Percentiles rank a stretch among this genome's conserved stretches.
These are phyloP conservation scores for Cecidostiba fungosa DNA, from an alignment of 2,888 invertebrate species.

Conservation along the genomic window DNA sequence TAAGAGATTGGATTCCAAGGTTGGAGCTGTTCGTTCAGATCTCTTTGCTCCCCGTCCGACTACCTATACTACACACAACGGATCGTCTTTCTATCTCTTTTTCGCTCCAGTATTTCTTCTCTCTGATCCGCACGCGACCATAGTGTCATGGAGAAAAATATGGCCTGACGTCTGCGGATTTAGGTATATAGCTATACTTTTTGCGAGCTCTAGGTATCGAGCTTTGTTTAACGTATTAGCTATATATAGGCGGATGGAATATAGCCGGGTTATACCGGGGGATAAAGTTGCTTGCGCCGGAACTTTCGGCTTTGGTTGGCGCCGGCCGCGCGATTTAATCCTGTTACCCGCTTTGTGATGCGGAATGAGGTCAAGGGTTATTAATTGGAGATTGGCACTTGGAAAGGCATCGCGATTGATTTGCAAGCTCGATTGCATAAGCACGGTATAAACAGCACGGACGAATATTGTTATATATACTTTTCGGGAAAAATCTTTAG, in stretches of 20 bases:
- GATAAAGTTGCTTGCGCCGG: constrained; percentile 15
- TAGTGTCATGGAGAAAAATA: not conserved
- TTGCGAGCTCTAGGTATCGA: not conserved
- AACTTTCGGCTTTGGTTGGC: constrained; percentile 24
- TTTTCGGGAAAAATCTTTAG: too few relatives aligned
- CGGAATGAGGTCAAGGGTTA: constrained; percentile 7
- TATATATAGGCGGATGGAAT: not conserved
- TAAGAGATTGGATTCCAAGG: constrained; percentile 57
- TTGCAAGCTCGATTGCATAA: not conserved
- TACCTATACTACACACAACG: too few relatives aligned
- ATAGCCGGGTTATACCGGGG: not conserved
- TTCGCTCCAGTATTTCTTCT: not conserved
- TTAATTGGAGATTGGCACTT: constrained; percentile 3
- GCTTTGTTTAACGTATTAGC: constrained; percentile 30
- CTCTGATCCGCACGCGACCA: not conserved
- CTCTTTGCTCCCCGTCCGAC: not conserved
- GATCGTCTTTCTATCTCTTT: constrained; percentile 20
- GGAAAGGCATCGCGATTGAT: not conserved
- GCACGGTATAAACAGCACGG: not conserved
- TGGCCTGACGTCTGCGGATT: not conserved
- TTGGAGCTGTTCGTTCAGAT: not conserved
- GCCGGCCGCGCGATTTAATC: constrained; percentile 22
- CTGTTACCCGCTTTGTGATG: not conserved
- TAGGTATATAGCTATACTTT: not conserved
- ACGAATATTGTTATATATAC: too few relatives aligned